A percentile compares a stretch with the other conserved stretches of the same genome.
phyloP scores from a whole-genome alignment of 2,888 invertebrate genomes.

The Calliopum simillimum region DNA sequence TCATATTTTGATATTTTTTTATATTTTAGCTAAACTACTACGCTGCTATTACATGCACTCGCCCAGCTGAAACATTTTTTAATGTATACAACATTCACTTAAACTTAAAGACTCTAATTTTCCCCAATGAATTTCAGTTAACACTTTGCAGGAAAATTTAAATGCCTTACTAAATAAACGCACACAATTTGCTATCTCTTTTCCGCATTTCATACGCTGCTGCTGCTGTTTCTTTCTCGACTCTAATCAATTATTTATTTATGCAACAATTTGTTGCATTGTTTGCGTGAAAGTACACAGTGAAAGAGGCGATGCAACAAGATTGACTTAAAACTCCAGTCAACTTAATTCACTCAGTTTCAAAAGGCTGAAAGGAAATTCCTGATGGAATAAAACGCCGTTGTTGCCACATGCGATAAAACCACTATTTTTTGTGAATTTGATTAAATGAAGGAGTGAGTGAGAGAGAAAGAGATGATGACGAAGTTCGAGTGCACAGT shows the following conservation, averaged over 20 bases:
- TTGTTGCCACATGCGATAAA: not conserved
- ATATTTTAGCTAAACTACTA: too few relatives aligned
- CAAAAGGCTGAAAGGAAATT: conserved; percentile 17
- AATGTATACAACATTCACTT: not conserved
- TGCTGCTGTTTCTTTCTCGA: too few relatives aligned
- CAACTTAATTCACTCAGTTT: not conserved
- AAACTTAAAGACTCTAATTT: not conserved
- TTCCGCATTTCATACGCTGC: not conserved
- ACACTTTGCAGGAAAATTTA: not conserved
- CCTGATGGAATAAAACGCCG: conserved; percentile 33
- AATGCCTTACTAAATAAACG: not conserved
- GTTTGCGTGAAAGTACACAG: conserved; percentile 35
- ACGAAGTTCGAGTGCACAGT: not conserved
- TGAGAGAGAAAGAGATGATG: not conserved
- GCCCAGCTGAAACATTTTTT: too few relatives aligned
- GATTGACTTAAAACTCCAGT: not conserved
- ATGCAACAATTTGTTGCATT: conserved; percentile 38
- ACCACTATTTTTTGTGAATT: conserved; percentile 19
- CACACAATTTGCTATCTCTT: not conserved
- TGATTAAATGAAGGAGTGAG: conserved; percentile 18
- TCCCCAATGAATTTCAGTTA: not conserved
- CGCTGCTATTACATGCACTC: too few relatives aligned
- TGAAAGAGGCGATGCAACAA: not conserved
- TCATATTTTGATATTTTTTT: too few relatives aligned
- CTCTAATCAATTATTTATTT: conserved; percentile 37